phyloP scores from a whole-genome alignment of 1,140 invertebrate species.

The Solenopsis invicta region DNA sequence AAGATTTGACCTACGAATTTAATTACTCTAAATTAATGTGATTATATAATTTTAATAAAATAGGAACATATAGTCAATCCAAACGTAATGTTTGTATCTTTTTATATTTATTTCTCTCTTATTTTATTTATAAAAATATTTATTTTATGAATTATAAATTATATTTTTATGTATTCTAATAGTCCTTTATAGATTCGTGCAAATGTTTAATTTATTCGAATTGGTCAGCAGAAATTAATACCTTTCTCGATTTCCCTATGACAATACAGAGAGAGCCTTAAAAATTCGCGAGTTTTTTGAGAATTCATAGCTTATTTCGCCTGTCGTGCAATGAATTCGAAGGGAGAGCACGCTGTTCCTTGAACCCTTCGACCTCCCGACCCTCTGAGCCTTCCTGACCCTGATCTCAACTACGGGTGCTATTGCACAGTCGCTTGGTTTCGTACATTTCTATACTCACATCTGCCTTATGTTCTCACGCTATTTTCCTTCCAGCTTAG shows the following conservation, averaged over 20 bases:
- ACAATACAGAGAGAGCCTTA: not conserved
- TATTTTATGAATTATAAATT: slow-evolving; percentile 1
- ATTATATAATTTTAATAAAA: slow-evolving; percentile 24
- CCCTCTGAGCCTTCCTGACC: slow-evolving; percentile 33
- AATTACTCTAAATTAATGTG: too few relatives aligned
- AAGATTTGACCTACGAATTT: too few relatives aligned
- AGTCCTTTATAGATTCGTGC: not conserved
- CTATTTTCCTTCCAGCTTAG: slow-evolving; percentile 51
- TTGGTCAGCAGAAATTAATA: not conserved
- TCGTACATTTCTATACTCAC: slow-evolving; percentile 61
- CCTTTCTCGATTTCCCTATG: not conserved
- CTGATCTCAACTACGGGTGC: slow-evolving; percentile 44
- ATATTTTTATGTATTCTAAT: not conserved
- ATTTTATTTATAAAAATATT: not conserved
- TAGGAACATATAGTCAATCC: not conserved
- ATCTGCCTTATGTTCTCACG: slow-evolving; percentile 63
- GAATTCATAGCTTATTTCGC: slow-evolving; percentile 15
- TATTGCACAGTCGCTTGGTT: slow-evolving; percentile 59
- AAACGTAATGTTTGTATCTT: not conserved
- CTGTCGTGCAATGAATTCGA: not conserved
- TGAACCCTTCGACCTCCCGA: slow-evolving; percentile 52
- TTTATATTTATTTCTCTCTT: not conserved
- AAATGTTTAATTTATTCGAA: not conserved
- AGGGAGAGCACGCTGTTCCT: slow-evolving; percentile 32
- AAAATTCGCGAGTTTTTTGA: slow-evolving; percentile 11